Conservation (phyloP, 2,888 invertebrate species). For the Metallyticus violacea region DNA sequence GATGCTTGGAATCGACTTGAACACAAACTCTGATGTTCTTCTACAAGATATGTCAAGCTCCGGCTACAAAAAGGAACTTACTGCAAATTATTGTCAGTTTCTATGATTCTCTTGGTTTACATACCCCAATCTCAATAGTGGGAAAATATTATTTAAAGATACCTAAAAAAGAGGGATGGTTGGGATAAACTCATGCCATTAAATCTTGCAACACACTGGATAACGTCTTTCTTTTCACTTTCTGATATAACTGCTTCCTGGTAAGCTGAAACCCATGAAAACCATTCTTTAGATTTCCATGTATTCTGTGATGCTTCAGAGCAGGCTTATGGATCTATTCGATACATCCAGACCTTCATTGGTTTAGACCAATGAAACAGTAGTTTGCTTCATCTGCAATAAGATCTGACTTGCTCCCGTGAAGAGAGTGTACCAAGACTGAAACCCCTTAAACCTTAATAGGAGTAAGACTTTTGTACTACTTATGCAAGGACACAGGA, state of each 20-base stretch:
- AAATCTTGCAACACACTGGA: neutral
- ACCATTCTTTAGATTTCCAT: too few relatives aligned
- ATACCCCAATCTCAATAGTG: neutral
- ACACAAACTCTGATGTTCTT: neutral
- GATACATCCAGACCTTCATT: neutral
- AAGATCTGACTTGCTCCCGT: neutral
- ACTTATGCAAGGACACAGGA: neutral
- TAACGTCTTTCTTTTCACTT: too few relatives aligned
- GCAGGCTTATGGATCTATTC: neutral
- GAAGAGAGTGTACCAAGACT: neutral
- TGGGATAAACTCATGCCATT: neutral
- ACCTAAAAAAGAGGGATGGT: neutral
- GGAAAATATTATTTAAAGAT: constrained; percentile 7
- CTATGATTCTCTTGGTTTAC: neutral
- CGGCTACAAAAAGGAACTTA: neutral
- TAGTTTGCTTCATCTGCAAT: neutral
- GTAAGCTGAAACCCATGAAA: too few relatives aligned
- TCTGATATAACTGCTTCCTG: too few relatives aligned
- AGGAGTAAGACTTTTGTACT: neutral
- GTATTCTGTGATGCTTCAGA: neutral
- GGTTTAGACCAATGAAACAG: too few relatives aligned
- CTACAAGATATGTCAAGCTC: neutral
- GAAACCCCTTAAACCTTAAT: neutral
- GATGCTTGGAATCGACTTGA: neutral
- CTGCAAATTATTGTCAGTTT: neutral